phyloP scores from a whole-genome alignment of 2,797 vertebrate species.

The Ctenopoma kingsleyae region DNA sequence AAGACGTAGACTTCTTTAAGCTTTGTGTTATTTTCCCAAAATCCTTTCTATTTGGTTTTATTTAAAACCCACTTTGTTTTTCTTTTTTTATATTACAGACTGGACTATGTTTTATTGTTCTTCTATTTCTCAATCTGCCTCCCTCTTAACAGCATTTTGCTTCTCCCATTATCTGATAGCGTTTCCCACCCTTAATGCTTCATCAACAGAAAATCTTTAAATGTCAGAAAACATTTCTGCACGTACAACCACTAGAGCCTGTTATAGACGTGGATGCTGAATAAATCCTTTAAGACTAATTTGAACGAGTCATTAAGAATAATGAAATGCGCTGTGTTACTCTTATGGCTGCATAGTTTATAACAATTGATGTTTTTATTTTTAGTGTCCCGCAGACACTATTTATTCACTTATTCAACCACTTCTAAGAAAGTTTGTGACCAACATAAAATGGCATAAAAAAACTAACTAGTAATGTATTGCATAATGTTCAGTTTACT shows the following conservation, averaged over 20 bases:
- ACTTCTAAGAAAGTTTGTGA: too few relatives aligned
- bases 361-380: slow-evolving; percentile 8
- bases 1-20: background rate
- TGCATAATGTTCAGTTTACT: background rate
- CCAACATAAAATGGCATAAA: too few relatives aligned
- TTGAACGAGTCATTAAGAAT: slow-evolving; percentile 4
- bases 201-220: slow-evolving; percentile 34
- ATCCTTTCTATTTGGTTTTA: background rate
- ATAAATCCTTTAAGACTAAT: slow-evolving; percentile 31
- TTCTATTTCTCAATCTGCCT: slow-evolving; percentile 16
- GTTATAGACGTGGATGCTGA: slow-evolving; percentile 1
- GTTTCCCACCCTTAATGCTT: slow-evolving; percentile 8
- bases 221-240: background rate
- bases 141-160: slow-evolving; percentile 18
- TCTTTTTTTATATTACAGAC: background rate
- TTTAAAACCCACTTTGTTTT: slow-evolving; percentile 2
- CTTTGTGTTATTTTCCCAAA: background rate
- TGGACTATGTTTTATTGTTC: slow-evolving; percentile 7
- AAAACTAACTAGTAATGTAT: too few relatives aligned
- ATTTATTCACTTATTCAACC: too few relatives aligned
- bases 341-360: slow-evolving; percentile 21
- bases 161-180: slow-evolving; percentile 27
- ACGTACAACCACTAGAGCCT: background rate
- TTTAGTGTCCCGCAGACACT: slow-evolving; percentile 10
- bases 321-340: slow-evolving; percentile 10